Evolutionary conservation across 2,888 invertebrate species (phyloP).

Genomic region (Mycogona germanica): DNA sequence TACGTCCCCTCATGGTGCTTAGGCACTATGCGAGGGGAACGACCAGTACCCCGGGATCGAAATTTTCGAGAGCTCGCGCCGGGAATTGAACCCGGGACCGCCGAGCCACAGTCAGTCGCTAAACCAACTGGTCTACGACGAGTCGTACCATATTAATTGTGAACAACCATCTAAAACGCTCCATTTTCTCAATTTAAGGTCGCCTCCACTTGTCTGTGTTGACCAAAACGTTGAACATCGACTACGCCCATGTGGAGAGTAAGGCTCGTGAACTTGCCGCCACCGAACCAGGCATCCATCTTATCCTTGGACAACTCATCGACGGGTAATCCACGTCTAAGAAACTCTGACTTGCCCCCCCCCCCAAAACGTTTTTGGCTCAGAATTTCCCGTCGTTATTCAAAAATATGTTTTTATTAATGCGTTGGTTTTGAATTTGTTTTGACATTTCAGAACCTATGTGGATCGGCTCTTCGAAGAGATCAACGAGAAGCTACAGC

Average conservation of each 20-base stretch:
- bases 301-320: conserved; percentile 82
- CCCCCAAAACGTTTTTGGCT: too few species aligned
- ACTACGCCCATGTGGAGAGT: conserved; percentile 60
- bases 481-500: conserved; percentile 80
- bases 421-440: not conserved
- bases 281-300: conserved; percentile 51
- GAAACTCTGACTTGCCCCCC: too few species aligned
- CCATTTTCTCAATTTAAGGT: conserved; percentile 40
- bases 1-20: too few species aligned
- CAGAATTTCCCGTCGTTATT: too few species aligned
- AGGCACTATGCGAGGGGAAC: too few species aligned
- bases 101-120: too few species aligned
- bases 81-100: too few species aligned
- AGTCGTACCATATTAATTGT: too few species aligned
- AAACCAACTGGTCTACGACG: too few species aligned
- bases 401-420: conserved; percentile 2
- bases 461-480: conserved; percentile 70
- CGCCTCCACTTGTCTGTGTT: conserved; percentile 80
- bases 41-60: too few species aligned
- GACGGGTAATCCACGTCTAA: conserved; percentile 45
- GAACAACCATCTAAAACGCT: too few species aligned
- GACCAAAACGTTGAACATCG: conserved; percentile 75
- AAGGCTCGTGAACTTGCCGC: conserved; percentile 55
- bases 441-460: conserved; percentile 45
- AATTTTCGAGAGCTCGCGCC: too few species aligned